These are phyloP conservation scores for Pheosia tremula DNA, from an alignment of 2,888 invertebrate species.

Conservation along the genomic window DNA sequence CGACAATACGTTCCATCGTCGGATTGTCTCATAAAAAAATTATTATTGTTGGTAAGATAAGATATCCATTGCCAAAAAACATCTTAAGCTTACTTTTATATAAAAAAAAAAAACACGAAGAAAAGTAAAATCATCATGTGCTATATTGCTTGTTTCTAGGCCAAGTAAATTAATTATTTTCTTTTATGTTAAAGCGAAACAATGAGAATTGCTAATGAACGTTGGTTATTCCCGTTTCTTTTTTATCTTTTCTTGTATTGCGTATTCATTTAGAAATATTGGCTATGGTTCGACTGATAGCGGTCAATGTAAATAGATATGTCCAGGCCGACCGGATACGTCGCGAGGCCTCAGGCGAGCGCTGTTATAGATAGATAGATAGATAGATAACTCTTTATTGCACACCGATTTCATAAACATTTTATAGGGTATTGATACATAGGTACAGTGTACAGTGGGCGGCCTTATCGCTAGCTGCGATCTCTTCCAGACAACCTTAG, in stretches of 20 bases:
- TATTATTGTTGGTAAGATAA: not conserved
- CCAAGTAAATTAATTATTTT: conserved; percentile 70
- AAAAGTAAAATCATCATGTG: conserved; percentile 39
- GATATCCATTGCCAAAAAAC: conserved; percentile 31
- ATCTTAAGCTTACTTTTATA: conserved; percentile 32
- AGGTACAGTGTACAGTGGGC: too few species aligned
- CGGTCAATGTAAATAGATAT: conserved; percentile 12
- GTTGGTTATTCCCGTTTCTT: conserved; percentile 54
- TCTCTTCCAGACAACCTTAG: too few species aligned
- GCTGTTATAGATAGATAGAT: too few species aligned
- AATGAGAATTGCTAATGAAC: conserved; percentile 73
- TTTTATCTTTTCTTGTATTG: conserved; percentile 50
- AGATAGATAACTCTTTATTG: too few species aligned
- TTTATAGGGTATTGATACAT: too few species aligned
- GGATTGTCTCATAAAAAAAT: not conserved
- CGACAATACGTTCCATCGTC: not conserved
- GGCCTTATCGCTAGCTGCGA: too few species aligned
- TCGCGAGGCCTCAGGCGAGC: too few species aligned
- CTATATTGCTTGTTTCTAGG: conserved; percentile 51
- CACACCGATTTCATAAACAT: too few species aligned
- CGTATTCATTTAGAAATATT: conserved; percentile 57
- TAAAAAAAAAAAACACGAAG: conserved; percentile 36
- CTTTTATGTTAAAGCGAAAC: conserved; percentile 64
- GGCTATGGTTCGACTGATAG: conserved; percentile 24
- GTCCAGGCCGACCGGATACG: too few species aligned